Evolutionary conservation across 2,113 vertebrate genomes (phyloP), one percentile per base, ranked within the genome.

Genomic region (Channa maculata): DNA sequence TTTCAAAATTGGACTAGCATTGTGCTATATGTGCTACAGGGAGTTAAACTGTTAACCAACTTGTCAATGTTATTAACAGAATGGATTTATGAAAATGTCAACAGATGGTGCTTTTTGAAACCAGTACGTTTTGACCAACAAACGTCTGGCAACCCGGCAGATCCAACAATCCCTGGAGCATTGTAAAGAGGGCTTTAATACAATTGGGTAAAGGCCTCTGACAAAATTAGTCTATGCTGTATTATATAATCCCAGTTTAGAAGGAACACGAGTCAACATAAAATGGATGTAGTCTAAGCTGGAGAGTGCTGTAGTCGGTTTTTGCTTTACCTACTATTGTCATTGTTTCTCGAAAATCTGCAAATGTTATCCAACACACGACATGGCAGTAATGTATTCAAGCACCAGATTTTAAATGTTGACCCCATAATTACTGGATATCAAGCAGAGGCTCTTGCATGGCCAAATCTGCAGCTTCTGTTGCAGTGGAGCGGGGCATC

Each of bases 171-270:
- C 65, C 64, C 81, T 37, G 24, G 59, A 71, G 74, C 5, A 48
- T 62, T 67, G 8, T 10, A 34, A 55, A 81, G 75, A 67, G 41
- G 52, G 49, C 38, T 59, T 65, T 80, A 80, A 74, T 71, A 64
- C 48, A 73, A 51, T 65, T 65, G 15, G 62, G 65, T 57, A 9
- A 74, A 73, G 46, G 52, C 45, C 70, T 75, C 37, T 72, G 71
- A 73, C 24, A 53, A 77, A 84, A 75, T 59, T 2, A 52, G 51
- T 63, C 65, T 12, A 53, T 67, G 36, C 12, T 71, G 36, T 45
- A 58, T 87, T 88, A 83, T 71, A 77, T 79, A 86, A 88, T 68
- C 73, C 74, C 41, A 53, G 51, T 74, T 84, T 34, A 50, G 58
- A 75, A 63, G 7, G 53, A 79, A 79, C 60, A 44, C 62, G 14